phyloP scores from a whole-genome alignment of 2,797 vertebrate genomes.

The Corythornis leucogaster region DNA sequence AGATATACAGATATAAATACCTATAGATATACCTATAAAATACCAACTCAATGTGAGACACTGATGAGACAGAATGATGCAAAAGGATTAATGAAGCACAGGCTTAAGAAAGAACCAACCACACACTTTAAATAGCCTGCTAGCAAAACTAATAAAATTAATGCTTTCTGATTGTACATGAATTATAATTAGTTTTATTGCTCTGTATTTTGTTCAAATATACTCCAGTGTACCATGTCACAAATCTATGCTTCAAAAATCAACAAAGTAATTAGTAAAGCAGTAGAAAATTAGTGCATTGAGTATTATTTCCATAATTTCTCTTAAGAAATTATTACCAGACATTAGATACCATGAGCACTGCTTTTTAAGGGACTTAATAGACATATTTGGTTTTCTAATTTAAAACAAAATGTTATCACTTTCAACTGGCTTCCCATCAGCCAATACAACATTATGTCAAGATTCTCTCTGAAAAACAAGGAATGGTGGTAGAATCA shows the following conservation, averaged over 20 bases:
- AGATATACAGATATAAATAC: not conserved
- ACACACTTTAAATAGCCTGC: not conserved
- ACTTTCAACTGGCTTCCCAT: not conserved
- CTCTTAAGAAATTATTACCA: not conserved
- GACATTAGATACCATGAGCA: not conserved
- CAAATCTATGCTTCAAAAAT: not conserved
- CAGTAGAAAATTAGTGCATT: not conserved
- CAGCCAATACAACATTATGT: not conserved
- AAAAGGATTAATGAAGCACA: not conserved
- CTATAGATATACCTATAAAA: not conserved
- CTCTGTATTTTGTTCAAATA: conserved; percentile 32
- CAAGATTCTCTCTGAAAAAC: not conserved
- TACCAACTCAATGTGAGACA: not conserved
- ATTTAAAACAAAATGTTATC: not conserved
- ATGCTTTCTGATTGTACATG: not conserved
- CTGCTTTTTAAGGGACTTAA: not conserved
- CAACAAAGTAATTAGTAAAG: not conserved
- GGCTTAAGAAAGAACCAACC: not conserved
- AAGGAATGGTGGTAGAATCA: not conserved
- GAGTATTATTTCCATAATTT: not conserved
- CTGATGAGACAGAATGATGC: not conserved
- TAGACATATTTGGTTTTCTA: not conserved
- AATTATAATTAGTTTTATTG: conserved; percentile 18
- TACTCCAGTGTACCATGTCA: not conserved
- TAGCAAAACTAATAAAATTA: not conserved